Conservation (phyloP, 2,797 vertebrate genomes). For the Bovichtus diacanthus region DNA sequence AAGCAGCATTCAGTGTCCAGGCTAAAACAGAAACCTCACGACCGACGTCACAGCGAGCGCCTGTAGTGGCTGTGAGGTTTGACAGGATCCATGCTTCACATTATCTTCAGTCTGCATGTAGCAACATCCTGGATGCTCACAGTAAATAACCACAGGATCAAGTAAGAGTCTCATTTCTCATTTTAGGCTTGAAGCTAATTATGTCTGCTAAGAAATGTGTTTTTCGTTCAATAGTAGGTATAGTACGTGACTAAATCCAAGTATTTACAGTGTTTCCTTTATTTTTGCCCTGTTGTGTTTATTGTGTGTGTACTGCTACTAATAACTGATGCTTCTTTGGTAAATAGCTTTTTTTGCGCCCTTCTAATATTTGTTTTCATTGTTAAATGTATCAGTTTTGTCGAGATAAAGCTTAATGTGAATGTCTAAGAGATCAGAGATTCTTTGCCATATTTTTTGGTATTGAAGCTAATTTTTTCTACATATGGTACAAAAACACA, state of each 20-base stretch:
- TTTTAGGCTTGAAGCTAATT: background rate
- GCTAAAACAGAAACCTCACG: constrained; percentile 13
- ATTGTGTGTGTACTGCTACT: background rate
- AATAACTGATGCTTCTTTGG: background rate
- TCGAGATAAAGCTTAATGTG: background rate
- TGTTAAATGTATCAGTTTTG: background rate
- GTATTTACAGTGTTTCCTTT: background rate
- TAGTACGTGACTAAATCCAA: background rate
- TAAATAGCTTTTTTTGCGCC: background rate
- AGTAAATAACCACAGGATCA: constrained; percentile 30
- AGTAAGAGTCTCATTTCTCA: constrained; percentile 31
- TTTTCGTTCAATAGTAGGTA: background rate
- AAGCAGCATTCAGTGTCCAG: constrained; percentile 17
- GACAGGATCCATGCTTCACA: constrained; percentile 7
- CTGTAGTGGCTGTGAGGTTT: constrained; percentile 2
- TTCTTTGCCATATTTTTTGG: rapidly evolving
- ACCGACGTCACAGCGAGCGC: background rate
- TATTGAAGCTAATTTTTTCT: background rate
- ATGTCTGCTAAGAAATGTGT: background rate
- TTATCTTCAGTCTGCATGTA: constrained; percentile 50
- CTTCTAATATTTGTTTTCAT: background rate
- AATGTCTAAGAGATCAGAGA: background rate
- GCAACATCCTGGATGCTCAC: constrained; percentile 28
- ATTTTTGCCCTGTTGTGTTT: background rate
- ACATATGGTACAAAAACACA: background rate